A percentile compares a stretch with the other conserved stretches of the same genome.
These are phyloP conservation scores for Lasioglossum figueresi DNA, from an alignment of 2,888 invertebrate genomes.

Conservation along the genomic window DNA sequence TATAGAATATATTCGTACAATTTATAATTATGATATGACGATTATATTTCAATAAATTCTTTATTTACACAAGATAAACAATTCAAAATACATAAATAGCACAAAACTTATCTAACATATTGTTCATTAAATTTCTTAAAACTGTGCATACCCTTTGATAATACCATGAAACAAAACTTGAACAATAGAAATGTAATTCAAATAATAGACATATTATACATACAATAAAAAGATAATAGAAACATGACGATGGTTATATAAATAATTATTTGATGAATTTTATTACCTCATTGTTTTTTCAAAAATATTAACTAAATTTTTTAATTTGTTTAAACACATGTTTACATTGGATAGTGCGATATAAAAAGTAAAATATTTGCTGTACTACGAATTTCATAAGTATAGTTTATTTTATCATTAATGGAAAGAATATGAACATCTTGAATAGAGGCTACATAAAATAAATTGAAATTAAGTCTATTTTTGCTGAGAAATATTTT, in stretches of 20 bases:
- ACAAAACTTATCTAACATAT: neutral
- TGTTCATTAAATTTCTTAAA: constrained; percentile 2
- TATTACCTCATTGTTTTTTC: neutral
- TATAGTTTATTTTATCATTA: constrained; percentile 42
- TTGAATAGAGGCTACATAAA: constrained; percentile 28
- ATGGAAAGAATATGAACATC: constrained; percentile 31
- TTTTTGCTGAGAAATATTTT: constrained; percentile 21
- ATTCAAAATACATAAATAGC: constrained; percentile 17
- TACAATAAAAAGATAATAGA: neutral
- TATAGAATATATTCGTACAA: neutral
- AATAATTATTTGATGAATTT: neutral
- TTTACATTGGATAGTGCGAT: neutral
- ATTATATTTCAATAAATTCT: constrained; percentile 5
- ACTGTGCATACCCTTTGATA: constrained; percentile 2
- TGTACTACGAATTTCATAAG: neutral
- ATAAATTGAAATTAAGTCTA: constrained; percentile 27
- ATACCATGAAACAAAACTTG: neutral
- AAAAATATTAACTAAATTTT: neutral
- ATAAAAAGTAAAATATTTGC: neutral
- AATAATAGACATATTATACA: neutral
- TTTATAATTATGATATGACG: neutral
- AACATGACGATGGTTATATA: neutral
- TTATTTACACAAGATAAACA: constrained; percentile 9
- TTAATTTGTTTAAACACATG: neutral
- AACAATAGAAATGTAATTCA: neutral